Percentiles rank a stretch among this genome's conserved stretches.
Evolutionary conservation across 2,797 vertebrate species (phyloP).

Genomic region (Miichthys miiuy): DNA sequence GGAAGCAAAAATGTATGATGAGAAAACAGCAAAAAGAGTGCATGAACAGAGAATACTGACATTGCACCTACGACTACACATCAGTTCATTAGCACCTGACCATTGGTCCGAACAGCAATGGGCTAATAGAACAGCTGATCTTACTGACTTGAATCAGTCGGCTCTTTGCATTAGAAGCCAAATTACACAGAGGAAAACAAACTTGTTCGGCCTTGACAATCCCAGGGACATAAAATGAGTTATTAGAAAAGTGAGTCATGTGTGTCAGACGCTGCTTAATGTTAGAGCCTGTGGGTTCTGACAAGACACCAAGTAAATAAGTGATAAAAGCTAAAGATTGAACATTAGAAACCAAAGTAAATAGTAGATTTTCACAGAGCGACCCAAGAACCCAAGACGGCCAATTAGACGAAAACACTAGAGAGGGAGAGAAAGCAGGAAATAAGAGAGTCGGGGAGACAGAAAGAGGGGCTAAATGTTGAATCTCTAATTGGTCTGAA

Average conservation of each 20-base stretch:
- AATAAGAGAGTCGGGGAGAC: conserved; percentile 30
- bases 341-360: conserved; percentile 51
- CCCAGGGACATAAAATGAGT: conserved; percentile 9
- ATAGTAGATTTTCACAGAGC: conserved; percentile 34
- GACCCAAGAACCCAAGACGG: conserved; percentile 48
- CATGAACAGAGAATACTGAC: conserved; percentile 3
- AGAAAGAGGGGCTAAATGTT: conserved; percentile 58
- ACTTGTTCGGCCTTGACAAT: neutral
- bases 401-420: conserved; percentile 70
- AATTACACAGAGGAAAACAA: conserved; percentile 27
- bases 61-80: conserved; percentile 2
- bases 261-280: conserved; percentile 27
- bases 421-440: conserved; percentile 37
- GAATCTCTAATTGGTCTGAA: conserved; percentile 75
- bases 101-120: neutral
- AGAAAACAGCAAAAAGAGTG: neutral
- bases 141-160: conserved; percentile 6
- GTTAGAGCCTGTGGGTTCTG: conserved; percentile 18
- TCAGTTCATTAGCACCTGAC: neutral
- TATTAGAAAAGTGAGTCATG: conserved; percentile 29
- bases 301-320: conserved; percentile 38
- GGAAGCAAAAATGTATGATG: neutral
- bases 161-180: conserved; percentile 15
- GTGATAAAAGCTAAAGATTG: conserved; percentile 34
- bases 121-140: neutral